Conservation (phyloP, 1,140 invertebrate genomes). For the Drosophila varians region DNA sequence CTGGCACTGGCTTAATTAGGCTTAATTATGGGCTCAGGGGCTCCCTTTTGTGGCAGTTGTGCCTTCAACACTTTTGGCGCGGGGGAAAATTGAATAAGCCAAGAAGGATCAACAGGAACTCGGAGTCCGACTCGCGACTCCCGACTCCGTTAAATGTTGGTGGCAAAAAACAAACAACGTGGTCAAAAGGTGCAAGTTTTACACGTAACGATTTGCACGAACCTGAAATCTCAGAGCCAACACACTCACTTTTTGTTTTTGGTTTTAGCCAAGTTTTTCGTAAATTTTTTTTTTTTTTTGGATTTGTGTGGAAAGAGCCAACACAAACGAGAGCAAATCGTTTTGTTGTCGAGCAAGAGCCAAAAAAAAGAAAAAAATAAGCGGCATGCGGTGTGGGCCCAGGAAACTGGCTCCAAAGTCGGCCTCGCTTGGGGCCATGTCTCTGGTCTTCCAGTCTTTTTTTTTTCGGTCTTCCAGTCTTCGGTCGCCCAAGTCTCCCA, state of each 20-base stretch:
- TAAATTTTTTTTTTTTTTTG: too few relatives aligned
- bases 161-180: slow-evolving; percentile 71
- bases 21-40: slow-evolving; percentile 72
- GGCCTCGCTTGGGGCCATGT: slow-evolving; percentile 68
- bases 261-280: slow-evolving; percentile 15
- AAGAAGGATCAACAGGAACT: neutral
- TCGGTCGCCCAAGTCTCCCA: neutral
- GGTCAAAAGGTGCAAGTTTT: slow-evolving; percentile 81
- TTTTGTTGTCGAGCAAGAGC: slow-evolving; percentile 71
- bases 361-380: slow-evolving; percentile 14
- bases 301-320: slow-evolving; percentile 1
- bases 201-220: slow-evolving; percentile 81
- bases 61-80: slow-evolving; percentile 33
- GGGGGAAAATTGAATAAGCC: slow-evolving; percentile 70
- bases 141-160: slow-evolving; percentile 27
- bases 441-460: slow-evolving; percentile 52
- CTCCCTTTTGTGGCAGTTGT: slow-evolving; percentile 1
- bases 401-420: slow-evolving; percentile 55
- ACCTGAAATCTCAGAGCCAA: slow-evolving; percentile 37
- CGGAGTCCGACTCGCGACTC: too few relatives aligned
- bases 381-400: slow-evolving; percentile 68
- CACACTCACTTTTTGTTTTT: neutral
- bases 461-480: slow-evolving; percentile 1
- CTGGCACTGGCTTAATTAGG: slow-evolving; percentile 55
- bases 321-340: slow-evolving; percentile 81